Evolutionary conservation across 2,888 invertebrate species (phyloP).

Genomic region (Fragum whitleyi): DNA sequence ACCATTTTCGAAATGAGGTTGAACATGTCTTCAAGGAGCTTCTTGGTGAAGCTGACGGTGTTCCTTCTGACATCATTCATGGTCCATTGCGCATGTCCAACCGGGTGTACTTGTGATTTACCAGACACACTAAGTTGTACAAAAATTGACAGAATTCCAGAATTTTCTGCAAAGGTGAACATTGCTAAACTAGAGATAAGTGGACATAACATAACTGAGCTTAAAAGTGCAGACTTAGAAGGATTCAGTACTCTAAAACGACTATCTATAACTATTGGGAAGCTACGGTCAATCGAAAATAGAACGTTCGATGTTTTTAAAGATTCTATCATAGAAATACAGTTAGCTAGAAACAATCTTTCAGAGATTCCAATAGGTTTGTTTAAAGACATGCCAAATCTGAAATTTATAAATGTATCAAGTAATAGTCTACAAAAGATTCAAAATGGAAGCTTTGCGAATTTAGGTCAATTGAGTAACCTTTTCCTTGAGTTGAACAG

Average conservation of each 20-base stretch:
- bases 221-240: neutral
- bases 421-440: slow-evolving; percentile 31
- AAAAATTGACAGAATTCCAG: slow-evolving; percentile 5
- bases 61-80: neutral
- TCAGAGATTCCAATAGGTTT: slow-evolving; percentile 23
- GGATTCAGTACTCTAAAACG: neutral
- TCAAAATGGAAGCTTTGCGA: slow-evolving; percentile 29
- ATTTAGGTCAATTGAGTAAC: slow-evolving; percentile 32
- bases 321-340: slow-evolving; percentile 32
- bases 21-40: no score
- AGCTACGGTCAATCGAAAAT: slow-evolving; percentile 23
- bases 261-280: slow-evolving; percentile 31
- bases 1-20: no score
- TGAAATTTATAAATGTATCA: slow-evolving; percentile 31
- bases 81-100: neutral
- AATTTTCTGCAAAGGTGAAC: neutral
- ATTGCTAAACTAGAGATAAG: neutral
- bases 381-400: slow-evolving; percentile 34
- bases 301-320: slow-evolving; percentile 44
- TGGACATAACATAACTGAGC: neutral
- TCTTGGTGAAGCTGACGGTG: no score
- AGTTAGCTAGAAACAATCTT: slow-evolving; percentile 23
- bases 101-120: neutral
- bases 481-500: slow-evolving; percentile 31
- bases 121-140: neutral